Evolutionary conservation across 2,113 vertebrate genomes (phyloP).

Genomic region (Phyllostomus hastatus): DNA sequence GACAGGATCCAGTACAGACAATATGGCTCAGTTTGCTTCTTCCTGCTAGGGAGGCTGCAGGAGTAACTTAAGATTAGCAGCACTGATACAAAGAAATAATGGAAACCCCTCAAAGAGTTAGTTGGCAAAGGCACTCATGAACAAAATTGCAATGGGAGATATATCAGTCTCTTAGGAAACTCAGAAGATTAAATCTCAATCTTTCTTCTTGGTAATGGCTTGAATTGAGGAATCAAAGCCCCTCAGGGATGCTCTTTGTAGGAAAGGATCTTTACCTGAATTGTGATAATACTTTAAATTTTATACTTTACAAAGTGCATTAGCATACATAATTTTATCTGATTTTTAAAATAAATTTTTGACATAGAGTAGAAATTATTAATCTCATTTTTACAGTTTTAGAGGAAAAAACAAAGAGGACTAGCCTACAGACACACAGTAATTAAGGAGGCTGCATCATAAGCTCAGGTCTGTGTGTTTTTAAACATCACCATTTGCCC

Average conservation of each 20-base stretch:
- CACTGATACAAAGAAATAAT: background rate
- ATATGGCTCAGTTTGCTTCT: background rate
- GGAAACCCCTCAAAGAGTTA: background rate
- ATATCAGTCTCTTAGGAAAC: background rate
- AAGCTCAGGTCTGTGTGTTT: background rate
- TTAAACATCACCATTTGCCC: background rate
- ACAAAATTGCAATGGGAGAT: background rate
- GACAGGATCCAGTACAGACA: background rate
- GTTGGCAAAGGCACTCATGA: background rate
- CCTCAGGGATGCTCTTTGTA: background rate
- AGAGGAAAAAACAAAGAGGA: background rate
- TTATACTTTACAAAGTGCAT: background rate
- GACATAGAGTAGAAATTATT: background rate
- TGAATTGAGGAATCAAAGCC: background rate
- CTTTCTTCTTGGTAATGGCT: background rate
- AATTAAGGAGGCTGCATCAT: background rate
- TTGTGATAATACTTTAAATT: background rate
- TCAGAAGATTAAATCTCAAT: background rate
- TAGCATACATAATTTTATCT: background rate
- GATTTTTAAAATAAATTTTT: background rate
- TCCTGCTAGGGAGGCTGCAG: background rate
- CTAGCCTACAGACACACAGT: background rate
- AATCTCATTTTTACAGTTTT: background rate
- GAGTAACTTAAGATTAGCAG: background rate
- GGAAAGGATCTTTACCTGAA: background rate